Base-by-base conservation (phyloP, 1,140 invertebrate species). In the Oreohelix idahoensis region DNA sequence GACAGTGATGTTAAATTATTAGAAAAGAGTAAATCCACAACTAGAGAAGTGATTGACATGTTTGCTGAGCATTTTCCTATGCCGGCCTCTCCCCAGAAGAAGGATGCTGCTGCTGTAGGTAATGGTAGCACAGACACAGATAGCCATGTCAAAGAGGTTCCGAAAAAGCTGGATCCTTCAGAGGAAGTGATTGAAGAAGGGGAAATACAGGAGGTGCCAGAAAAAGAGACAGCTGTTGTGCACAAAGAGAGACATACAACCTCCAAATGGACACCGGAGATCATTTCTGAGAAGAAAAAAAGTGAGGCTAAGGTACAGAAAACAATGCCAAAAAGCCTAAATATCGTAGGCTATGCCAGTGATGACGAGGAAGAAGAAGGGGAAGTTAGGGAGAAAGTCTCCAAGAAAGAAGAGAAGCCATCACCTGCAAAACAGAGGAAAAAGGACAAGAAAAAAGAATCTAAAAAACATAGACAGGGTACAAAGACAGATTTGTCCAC, bases 341-440 rank as follows among this genome's bases (percentile, higher is more conserved):
- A 79, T 39, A 79, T 79, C 29, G 77, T 79, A 20, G 77, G 77
- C 0, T 79, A 79, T 45, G 77, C 29, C 13, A 79, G 77, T 69
- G 77, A 79, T 39, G 77, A 79, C 5, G 77, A 79, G 39, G 77
- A 79, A n/a, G 53, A 79, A n/a, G 51, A 29, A 38, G 26, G 23
- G 8, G 58, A 66, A 66, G 76, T 36, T 29, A 53, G n/a, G 17
- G 53, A 79, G 15, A 39, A 63, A 58, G 35, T 58, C 5, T 2
- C 1, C 1, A 35, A 26, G 42, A 35, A 77, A 36, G 63, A 63
- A 2, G 32, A n/a, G 77, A 63, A 66, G 49, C 26, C 45, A 32
- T 58, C 76, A 8, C 32, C 53, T 13, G 58, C 8, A 35, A 5
- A 58, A 15, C 11, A 79, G 20, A 78, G 45, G 49, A 78, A 78